phyloP scores from a whole-genome alignment of 2,113 vertebrate species.

The Brevimyrus niger region DNA sequence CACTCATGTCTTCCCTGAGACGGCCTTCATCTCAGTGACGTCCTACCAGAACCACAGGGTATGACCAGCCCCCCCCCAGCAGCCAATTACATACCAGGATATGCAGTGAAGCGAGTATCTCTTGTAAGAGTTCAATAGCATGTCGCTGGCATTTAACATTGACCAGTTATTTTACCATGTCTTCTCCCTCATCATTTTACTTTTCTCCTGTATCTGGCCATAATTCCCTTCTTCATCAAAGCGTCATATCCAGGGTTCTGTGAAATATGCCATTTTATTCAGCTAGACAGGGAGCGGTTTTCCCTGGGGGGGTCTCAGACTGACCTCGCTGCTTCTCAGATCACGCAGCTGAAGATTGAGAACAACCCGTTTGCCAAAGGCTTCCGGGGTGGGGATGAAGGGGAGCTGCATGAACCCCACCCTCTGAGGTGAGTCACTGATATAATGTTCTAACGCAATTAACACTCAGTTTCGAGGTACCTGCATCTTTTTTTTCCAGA shows the following conservation, averaged over 20 bases:
- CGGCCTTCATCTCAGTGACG: constrained; percentile 89
- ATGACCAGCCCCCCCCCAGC: not conserved
- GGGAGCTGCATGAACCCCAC: constrained; percentile 82
- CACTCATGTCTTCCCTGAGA: constrained; percentile 89
- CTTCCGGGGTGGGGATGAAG: constrained; percentile 91
- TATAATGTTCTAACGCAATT: too few species aligned
- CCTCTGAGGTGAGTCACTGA: constrained; percentile 72
- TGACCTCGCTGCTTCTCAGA: constrained; percentile 54
- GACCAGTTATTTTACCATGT: not conserved
- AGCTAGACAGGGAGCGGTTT: not conserved
- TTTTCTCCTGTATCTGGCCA: too few species aligned
- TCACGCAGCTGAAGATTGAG: constrained; percentile 97
- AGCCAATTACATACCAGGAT: not conserved
- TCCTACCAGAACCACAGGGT: constrained; percentile 99
- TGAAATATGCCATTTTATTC: constrained; percentile 30
- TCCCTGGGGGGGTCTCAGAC: not conserved
- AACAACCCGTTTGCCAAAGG: constrained; percentile 96
- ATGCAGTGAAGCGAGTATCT: not conserved
- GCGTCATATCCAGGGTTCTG: constrained; percentile 67
- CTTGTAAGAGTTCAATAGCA: not conserved
- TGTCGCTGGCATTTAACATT: not conserved
- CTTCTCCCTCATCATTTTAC: not conserved
- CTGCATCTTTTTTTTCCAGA: not conserved
- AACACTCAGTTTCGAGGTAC: too few species aligned
- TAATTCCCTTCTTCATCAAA: not conserved